Base-by-base conservation (phyloP, 2,888 invertebrate species). In the Pinctada fucata region DNA sequence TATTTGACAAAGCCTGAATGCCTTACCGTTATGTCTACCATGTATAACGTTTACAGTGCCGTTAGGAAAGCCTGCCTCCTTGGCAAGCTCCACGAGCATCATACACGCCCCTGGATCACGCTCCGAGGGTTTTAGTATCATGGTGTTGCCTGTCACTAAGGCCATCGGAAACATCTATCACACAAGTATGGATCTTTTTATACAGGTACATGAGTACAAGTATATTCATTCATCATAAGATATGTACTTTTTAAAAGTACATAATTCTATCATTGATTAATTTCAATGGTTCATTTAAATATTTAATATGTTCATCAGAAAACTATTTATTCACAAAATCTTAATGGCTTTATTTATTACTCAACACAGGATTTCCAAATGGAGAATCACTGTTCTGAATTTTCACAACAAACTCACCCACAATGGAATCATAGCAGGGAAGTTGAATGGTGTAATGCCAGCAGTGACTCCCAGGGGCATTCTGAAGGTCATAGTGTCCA, bases 371-470 rank as follows among this genome's bases (percentile, higher is more conserved):
- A 31, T 31, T 31, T 31, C 31, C 31, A 31, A 31, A 31, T 31
- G 31, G 31, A 31, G 31, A 31, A 31, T 31, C 1, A 31, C 31
- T 1, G 31, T 31, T 31, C 31, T 58, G 6, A 13, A 58, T 13
- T 58, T 10, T 10, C 13, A 13, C 58, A 10, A 58, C 13, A 58
- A 58, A 84, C 91, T 86, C 88, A 94, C 94, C 99, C 99, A 99
- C 3, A 99, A 94, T 0, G 99, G 99, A 87, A 99, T 98, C 99
- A 99, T 99, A 51, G 99, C 99, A 0, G 99, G 99, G 93, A 99
- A 99, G 93, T 99, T 99, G 93, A 99, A 99, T 0, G 99, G 99
- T n/a, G 97, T 96, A 88, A 99, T 97, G 72, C 99, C 98, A 89
- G 96, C 97, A 45, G 96, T 96, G 2, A 98, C 97, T 66, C 99